Conservation (phyloP, 2,888 invertebrate species). For the Scaptomyza parva region DNA sequence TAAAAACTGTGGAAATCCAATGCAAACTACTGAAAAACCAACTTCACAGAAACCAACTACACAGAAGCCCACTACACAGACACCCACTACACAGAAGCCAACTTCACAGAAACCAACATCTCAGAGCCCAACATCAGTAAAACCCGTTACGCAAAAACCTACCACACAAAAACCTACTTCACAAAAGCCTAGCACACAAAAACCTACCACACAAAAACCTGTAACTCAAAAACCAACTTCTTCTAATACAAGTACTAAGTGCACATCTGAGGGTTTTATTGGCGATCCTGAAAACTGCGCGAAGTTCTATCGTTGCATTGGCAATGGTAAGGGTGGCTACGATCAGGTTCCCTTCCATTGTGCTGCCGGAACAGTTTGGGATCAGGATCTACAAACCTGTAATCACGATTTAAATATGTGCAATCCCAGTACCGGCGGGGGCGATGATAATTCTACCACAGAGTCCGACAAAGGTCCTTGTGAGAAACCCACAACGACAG, state of each 20-base stretch:
- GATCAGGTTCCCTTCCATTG: conserved; percentile 88
- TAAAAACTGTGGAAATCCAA: conserved; percentile 57
- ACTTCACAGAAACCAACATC: conserved; percentile 12
- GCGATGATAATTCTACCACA: conserved; percentile 39
- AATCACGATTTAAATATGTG: conserved; percentile 82
- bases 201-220: conserved; percentile 30
- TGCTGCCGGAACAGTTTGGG: conserved; percentile 88
- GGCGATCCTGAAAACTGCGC: conserved; percentile 86
- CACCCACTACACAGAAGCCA: conserved; percentile 11
- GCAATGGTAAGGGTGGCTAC: conserved; percentile 87
- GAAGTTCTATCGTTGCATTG: conserved; percentile 89
- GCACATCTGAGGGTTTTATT: conserved; percentile 84
- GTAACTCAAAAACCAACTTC: conserved; percentile 45
- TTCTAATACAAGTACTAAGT: conserved; percentile 73
- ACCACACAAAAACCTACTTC: not conserved
- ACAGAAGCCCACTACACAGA: not conserved
- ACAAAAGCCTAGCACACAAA: conserved; percentile 39
- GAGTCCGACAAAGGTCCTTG: conserved; percentile 52
- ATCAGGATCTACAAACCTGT: conserved; percentile 84
- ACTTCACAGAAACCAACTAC: conserved; percentile 13
- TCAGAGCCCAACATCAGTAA: conserved; percentile 29
- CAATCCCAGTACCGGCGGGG: conserved; percentile 41
- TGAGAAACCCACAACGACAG: conserved; percentile 34
- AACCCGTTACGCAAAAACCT: not conserved
- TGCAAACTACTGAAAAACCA: conserved; percentile 13